Conservation (phyloP, 2,888 invertebrate species). For the Drosophila pegasa region DNA sequence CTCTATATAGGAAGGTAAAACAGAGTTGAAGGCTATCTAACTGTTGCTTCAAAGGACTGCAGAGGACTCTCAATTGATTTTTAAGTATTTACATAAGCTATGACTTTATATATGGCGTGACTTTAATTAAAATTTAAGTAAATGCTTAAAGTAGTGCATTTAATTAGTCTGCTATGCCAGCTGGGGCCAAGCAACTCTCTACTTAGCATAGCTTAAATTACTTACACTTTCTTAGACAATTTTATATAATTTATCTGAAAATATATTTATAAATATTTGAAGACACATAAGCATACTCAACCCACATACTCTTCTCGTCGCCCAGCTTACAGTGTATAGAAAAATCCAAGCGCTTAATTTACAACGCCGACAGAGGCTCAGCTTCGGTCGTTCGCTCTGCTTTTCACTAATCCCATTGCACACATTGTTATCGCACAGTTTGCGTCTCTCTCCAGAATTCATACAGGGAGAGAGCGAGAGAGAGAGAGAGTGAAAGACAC, state of each 20-base stretch:
- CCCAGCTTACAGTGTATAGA: not conserved
- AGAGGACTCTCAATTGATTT: too few relatives aligned
- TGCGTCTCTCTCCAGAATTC: constrained; percentile 2
- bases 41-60: not conserved
- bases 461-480: not conserved
- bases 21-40: not conserved
- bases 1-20: not conserved
- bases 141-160: not conserved
- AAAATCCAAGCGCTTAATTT: constrained; percentile 56
- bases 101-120: too few relatives aligned
- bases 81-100: too few relatives aligned
- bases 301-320: not conserved
- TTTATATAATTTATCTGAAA: not conserved
- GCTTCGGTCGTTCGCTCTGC: constrained; percentile 44
- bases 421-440: constrained; percentile 49
- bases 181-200: not conserved
- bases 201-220: not conserved
- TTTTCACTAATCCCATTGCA: constrained; percentile 65
- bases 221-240: not conserved
- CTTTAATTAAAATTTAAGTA: too few relatives aligned
- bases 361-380: constrained; percentile 44
- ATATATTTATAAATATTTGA: not conserved
- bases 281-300: not conserved
- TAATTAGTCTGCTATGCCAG: not conserved
- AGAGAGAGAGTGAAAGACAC: too few relatives aligned